Base-by-base conservation (phyloP, 2,113 vertebrate genomes). In the Micronycteris hirsuta region DNA sequence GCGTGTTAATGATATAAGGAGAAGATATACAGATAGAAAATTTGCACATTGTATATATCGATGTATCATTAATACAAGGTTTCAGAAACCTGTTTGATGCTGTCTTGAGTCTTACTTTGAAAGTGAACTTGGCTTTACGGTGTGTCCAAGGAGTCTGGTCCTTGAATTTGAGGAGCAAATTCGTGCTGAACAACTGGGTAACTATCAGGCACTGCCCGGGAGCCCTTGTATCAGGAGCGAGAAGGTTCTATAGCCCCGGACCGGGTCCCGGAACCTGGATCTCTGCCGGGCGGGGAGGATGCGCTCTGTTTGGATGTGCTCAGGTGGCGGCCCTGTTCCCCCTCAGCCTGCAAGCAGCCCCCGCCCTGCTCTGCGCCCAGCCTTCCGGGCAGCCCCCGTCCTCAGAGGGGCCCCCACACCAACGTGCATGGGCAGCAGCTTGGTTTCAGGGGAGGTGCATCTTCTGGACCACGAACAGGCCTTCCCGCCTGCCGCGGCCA, bases 291-390 rank as follows among this genome's bases (percentile, higher is more conserved):
- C 1, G 7, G 16, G 9, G 20, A 13, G 13, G 28, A 20, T 26
- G 38, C 28, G 36, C 26, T 22, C 52, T 17, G 1, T 8, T 24
- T 38, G 43, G 36, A 61, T 5, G 81, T 6, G n/a, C 43, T 5
- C 1, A 24, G n/a, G 52, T 24, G 14, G 2, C 0, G 0, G 17
- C 2, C 16, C 1, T 0, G 1, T 7, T 47, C 0, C 14, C 16
- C 4, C 15, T 2, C 16, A 7, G 63, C 0, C 20, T 2, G 11
- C 10, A 41, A 26, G 73, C 4, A 43, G 52, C 71, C 63, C 22
- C 31, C 16, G n/a, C 31, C 0, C 0, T 5, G 12, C 13, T 0
- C 68, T 8, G 36, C 0, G 6, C 31, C n/a, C 43, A 3, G 31
- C 4, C 82, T 58, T 8, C 26, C 0, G 0, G 0, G 7, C n/a